phyloP scores from a whole-genome alignment of 2,113 vertebrate species.

The Mobula birostris region DNA sequence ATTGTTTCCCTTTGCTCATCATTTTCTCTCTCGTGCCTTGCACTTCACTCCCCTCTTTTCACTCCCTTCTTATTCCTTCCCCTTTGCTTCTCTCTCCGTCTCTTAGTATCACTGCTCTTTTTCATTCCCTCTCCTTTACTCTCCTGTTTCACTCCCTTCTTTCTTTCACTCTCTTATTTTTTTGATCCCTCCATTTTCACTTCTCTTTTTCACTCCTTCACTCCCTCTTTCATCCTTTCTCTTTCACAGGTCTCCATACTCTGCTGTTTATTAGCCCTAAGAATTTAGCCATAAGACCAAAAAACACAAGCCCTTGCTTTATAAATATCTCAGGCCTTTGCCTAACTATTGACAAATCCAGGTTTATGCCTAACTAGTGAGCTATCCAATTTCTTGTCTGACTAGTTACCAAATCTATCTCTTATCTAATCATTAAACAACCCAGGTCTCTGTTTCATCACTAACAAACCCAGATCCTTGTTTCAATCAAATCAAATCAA shows the following conservation, averaged over 20 bases:
- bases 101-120: neutral
- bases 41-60: neutral
- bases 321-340: no score
- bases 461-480: no score
- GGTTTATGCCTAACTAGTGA: no score
- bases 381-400: no score
- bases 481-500: no score
- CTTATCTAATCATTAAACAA: no score
- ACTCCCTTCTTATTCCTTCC: neutral
- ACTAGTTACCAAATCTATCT: no score
- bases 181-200: neutral
- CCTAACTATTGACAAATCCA: no score
- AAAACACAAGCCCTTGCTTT: neutral
- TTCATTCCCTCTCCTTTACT: conserved; percentile 28
- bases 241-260: neutral
- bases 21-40: neutral
- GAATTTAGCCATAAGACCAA: neutral
- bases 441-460: no score
- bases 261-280: neutral
- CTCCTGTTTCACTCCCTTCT: neutral
- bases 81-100: neutral
- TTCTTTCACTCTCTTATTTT: conserved; percentile 3
- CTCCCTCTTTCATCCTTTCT: conserved; percentile 27
- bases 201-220: neutral
- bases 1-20: neutral